A percentile compares a stretch with the other conserved stretches of the same genome.
These are phyloP conservation scores for Macrophya annulata DNA, from an alignment of 2,888 invertebrate species.

Conservation along the genomic window DNA sequence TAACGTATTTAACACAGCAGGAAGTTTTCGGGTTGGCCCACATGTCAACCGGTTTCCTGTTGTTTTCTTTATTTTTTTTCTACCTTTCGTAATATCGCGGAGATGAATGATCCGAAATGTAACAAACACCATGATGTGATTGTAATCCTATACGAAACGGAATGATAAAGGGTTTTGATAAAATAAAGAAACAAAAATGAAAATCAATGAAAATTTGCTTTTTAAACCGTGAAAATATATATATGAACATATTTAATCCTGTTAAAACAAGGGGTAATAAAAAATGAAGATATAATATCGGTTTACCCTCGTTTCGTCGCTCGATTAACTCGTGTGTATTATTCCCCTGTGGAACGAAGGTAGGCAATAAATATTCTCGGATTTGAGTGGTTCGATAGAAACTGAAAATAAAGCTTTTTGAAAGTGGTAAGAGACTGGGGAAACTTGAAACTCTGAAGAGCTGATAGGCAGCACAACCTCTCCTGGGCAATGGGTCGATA, in stretches of 20 bases:
- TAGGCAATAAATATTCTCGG: neutral
- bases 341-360: neutral
- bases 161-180: neutral
- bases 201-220: neutral
- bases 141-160: neutral
- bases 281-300: neutral
- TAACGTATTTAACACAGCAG: too few species aligned
- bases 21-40: too few species aligned
- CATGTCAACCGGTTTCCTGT: too few species aligned
- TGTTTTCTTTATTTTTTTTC: neutral
- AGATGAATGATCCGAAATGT: neutral
- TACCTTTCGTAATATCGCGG: neutral
- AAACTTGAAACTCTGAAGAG: neutral
- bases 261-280: too few species aligned
- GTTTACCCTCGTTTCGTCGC: neutral
- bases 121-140: neutral
- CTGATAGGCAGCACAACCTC: neutral
- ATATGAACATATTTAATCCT: neutral
- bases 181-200: neutral
- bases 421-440: neutral
- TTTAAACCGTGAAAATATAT: neutral
- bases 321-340: neutral
- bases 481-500: slow-evolving; percentile 17
- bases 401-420: slow-evolving; percentile 1
- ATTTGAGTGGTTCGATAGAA: neutral